These are phyloP conservation scores for Drosophila burlai DNA, from an alignment of 1,140 invertebrate species.

Conservation along the genomic window DNA sequence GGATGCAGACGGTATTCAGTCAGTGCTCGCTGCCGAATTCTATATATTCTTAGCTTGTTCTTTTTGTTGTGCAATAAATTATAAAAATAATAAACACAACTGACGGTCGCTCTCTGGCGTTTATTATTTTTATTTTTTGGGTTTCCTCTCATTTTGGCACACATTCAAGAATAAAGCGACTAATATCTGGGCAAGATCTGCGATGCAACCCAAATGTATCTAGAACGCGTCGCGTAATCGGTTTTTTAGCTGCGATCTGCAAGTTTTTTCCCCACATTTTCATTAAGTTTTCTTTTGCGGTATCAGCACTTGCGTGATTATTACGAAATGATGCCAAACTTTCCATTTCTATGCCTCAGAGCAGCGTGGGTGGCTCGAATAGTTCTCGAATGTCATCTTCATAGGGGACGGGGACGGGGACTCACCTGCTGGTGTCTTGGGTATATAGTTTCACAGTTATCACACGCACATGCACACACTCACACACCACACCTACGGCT, in stretches of 20 bases:
- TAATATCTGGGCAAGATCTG: constrained; percentile 46
- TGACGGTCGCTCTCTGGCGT: constrained; percentile 13
- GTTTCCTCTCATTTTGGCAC: constrained; percentile 61
- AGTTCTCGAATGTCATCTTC: constrained; percentile 37
- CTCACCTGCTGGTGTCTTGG: constrained; percentile 1
- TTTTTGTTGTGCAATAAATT: constrained; percentile 63
- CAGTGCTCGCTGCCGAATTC: constrained; percentile 5
- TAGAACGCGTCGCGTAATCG: constrained; percentile 81
- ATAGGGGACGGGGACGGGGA: background rate
- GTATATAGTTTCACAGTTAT: constrained; percentile 71
- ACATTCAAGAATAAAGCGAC: constrained; percentile 47
- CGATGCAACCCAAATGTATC: constrained; percentile 54
- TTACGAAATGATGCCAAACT: constrained; percentile 65
- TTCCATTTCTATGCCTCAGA: constrained; percentile 66
- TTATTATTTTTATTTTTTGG: constrained; percentile 15
- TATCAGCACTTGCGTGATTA: constrained; percentile 14
- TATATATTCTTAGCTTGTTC: constrained; percentile 22
- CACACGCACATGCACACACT: constrained; percentile 15
- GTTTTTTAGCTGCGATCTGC: constrained; percentile 60
- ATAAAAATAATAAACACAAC: constrained; percentile 77
- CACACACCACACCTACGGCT: constrained; percentile 47
- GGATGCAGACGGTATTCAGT: constrained; percentile 25
- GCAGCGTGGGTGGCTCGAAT: constrained; percentile 58
- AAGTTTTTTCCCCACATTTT: constrained; percentile 26
- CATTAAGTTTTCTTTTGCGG: constrained; percentile 5